Percentiles rank a stretch among this genome's conserved stretches.
Conservation (phyloP, 2,888 invertebrate genomes). For the Ennomos quercinarius region DNA sequence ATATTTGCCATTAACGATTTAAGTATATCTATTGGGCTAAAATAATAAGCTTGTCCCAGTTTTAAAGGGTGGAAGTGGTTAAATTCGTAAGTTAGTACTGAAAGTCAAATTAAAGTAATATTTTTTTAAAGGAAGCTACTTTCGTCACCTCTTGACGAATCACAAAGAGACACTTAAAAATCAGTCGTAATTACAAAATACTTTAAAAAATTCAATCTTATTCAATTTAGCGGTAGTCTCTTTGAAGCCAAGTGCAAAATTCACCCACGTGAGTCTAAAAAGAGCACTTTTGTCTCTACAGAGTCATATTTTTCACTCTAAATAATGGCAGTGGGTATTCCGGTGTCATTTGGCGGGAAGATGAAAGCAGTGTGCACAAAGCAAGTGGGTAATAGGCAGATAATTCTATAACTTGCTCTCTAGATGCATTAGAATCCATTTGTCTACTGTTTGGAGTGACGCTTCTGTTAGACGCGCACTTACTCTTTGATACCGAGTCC, state of each 20-base stretch:
- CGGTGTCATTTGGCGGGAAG: slow-evolving; percentile 57
- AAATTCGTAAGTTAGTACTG: neutral
- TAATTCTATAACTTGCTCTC: slow-evolving; percentile 71
- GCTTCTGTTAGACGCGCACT: slow-evolving; percentile 31
- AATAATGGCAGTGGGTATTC: slow-evolving; percentile 58
- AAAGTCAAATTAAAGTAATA: slow-evolving; percentile 14
- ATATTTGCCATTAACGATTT: too few relatives aligned
- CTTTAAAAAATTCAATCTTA: slow-evolving; percentile 9
- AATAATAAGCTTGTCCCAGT: too few relatives aligned
- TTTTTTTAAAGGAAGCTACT: slow-evolving; percentile 5
- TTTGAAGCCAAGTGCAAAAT: slow-evolving; percentile 32
- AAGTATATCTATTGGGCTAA: too few relatives aligned
- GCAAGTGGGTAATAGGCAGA: slow-evolving; percentile 82
- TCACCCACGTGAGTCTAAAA: slow-evolving; percentile 26
- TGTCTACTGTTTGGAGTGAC: slow-evolving; percentile 46
- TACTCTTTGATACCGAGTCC: slow-evolving; percentile 34
- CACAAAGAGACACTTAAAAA: slow-evolving; percentile 9
- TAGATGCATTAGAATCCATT: slow-evolving; percentile 75
- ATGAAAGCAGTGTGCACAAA: slow-evolving; percentile 74
- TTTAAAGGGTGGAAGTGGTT: too few relatives aligned
- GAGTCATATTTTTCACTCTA: slow-evolving; percentile 57
- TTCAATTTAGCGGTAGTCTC: slow-evolving; percentile 17
- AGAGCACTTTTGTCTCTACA: slow-evolving; percentile 27
- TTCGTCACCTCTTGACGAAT: neutral
- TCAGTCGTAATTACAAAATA: slow-evolving; percentile 12